Conservation (phyloP, 2,797 vertebrate species). For the Orientallactaga sibirica region DNA sequence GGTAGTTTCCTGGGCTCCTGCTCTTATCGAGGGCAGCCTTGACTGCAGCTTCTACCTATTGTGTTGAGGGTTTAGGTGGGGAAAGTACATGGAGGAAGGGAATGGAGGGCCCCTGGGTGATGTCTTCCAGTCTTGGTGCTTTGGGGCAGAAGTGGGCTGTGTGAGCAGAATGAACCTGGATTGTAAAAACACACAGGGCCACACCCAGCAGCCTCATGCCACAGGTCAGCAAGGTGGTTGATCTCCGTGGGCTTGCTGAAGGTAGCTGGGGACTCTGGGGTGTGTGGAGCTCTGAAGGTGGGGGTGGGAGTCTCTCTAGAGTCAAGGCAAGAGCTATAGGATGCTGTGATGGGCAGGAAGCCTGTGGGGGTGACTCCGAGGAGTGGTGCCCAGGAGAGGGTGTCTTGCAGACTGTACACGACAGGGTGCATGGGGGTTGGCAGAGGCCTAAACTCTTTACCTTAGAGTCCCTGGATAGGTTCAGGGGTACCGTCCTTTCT, state of each 20-base stretch:
- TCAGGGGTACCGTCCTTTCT: too few relatives aligned
- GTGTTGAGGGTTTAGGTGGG: background rate
- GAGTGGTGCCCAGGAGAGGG: too few relatives aligned
- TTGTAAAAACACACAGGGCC: background rate
- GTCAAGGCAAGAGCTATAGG: too few relatives aligned
- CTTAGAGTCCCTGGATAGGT: background rate
- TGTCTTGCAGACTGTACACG: too few relatives aligned
- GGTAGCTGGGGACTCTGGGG: background rate
- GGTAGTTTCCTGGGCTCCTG: too few relatives aligned
- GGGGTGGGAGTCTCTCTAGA: background rate
- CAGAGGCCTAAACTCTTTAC: background rate
- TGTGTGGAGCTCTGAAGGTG: background rate
- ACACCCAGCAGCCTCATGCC: background rate
- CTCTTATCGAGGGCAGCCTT: background rate
- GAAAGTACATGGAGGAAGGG: background rate
- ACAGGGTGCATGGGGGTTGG: background rate
- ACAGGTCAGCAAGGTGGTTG: background rate
- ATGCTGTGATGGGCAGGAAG: background rate
- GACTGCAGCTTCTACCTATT: background rate
- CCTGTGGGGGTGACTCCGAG: background rate
- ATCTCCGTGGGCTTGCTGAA: rapidly evolving
- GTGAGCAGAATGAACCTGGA: rapidly evolving
- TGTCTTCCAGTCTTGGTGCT: background rate
- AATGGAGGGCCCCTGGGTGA: rapidly evolving
- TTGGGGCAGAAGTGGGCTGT: background rate